Evolutionary conservation across 2,888 invertebrate genomes (phyloP), one percentile per base, ranked within the genome.

Genomic region (Drosophila acutilabella): DNA sequence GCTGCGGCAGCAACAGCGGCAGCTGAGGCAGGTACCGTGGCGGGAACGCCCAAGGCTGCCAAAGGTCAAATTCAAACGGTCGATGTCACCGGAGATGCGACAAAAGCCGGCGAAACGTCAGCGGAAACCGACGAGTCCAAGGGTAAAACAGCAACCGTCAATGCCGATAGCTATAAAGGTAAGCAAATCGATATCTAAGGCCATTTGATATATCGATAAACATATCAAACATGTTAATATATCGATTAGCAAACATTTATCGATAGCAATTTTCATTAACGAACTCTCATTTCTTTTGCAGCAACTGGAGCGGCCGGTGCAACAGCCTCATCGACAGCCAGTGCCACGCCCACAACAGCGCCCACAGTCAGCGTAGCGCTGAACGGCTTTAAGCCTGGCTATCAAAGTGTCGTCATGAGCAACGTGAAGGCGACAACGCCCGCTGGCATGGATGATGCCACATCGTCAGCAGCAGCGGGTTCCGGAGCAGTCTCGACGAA

Each of bases 1-100:
- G 92, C 70, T 54, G 38, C 71, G 33, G 18, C 61, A 18, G n/a
- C 53, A 93, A 92, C 93, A 92, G 91, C 88, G 91, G 91, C 81
- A 92, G 92, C 66, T 53, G 51, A 70, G 38, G 23, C 61, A 18
- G 14, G 53, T 11, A 13, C 13, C 33, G 72, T 89, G 36, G 83
- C 90, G 44, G 85, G 76, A 33, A 45, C 75, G 68, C 45, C 64
- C 50, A 74, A 68, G 44, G 60, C 64, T 41, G 23, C 59, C 41
- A 72, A 66, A 18, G 23, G 54, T 60, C 71, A 66, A 40, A 42
- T 48, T 40, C 66, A 57, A 41, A 50, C 48, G 30, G 68, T 30
- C 40, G 57, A 57, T 4, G 52, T 14, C 50, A 54, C 64, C 42
- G 74, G 78, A 58, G 60, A 73, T 16, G 72, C 51, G 23, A 60